These are phyloP conservation scores for Paradoxurus hermaphroditus DNA, from an alignment of 2,113 vertebrate species.

Conservation along the genomic window DNA sequence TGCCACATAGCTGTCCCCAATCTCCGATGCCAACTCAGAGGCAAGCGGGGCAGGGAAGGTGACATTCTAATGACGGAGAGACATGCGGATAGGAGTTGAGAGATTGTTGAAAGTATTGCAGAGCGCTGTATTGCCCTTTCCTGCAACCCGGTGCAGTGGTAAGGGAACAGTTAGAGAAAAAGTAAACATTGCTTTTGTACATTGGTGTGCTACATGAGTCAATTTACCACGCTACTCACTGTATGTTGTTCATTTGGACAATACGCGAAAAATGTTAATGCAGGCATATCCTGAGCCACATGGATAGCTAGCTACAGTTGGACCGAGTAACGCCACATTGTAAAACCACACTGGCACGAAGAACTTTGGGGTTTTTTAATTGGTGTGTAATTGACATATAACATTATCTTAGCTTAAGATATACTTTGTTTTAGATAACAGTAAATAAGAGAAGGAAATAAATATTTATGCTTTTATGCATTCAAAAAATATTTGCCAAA, in stretches of 20 bases:
- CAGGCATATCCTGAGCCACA: background rate
- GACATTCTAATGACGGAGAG: accelerated
- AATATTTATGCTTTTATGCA: no score
- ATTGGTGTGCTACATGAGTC: background rate
- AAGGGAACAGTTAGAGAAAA: background rate
- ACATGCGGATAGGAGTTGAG: no score
- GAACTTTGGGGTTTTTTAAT: background rate
- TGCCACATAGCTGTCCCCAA: no score
- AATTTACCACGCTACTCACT: background rate
- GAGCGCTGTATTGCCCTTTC: background rate
- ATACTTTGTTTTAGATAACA: background rate
- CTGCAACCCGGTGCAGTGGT: accelerated
- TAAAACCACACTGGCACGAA: background rate
- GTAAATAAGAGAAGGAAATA: background rate
- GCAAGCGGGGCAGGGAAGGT: background rate
- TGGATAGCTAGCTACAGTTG: no score
- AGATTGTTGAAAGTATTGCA: no score
- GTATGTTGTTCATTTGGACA: no score
- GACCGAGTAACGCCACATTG: background rate
- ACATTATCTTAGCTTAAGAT: background rate
- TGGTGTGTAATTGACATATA: background rate
- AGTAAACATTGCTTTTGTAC: background rate
- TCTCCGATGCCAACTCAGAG: no score
- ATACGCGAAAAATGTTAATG: background rate
- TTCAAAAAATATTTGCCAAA: background rate